Evolutionary conservation across 2,113 vertebrate genomes (phyloP).

Genomic region (Crotalus viridis): DNA sequence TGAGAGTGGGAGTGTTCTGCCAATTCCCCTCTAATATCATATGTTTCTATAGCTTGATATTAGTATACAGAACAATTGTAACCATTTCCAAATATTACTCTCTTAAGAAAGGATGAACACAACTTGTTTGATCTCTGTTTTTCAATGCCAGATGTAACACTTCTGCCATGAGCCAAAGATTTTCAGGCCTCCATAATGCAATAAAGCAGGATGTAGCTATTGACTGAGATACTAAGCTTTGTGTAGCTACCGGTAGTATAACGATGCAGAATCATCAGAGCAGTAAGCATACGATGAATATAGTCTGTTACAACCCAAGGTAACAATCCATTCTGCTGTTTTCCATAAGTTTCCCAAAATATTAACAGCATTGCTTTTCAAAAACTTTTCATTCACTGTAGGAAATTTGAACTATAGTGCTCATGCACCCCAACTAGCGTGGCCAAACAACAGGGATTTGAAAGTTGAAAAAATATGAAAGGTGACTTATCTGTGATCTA

Average conservation of each 20-base stretch:
- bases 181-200: background rate
- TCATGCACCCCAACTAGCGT: background rate
- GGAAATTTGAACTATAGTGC: background rate
- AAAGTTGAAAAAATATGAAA: background rate
- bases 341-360: background rate
- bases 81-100: conserved; percentile 17
- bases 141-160: background rate
- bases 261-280: background rate
- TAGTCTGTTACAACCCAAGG: background rate
- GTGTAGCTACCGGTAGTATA: background rate
- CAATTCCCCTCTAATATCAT: background rate
- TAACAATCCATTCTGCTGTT: background rate
- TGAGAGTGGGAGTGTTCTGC: background rate
- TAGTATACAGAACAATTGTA: conserved; percentile 15
- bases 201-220: background rate
- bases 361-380: background rate
- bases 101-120: background rate
- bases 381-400: background rate
- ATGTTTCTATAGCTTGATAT: conserved; percentile 5
- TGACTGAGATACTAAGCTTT: background rate
- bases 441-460: background rate
- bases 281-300: background rate
- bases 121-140: background rate
- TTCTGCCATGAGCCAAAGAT: background rate
- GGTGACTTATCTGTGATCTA: background rate